These are phyloP conservation scores for Origma solitaria DNA, from an alignment of 2,113 vertebrate genomes.

Conservation along the genomic window DNA sequence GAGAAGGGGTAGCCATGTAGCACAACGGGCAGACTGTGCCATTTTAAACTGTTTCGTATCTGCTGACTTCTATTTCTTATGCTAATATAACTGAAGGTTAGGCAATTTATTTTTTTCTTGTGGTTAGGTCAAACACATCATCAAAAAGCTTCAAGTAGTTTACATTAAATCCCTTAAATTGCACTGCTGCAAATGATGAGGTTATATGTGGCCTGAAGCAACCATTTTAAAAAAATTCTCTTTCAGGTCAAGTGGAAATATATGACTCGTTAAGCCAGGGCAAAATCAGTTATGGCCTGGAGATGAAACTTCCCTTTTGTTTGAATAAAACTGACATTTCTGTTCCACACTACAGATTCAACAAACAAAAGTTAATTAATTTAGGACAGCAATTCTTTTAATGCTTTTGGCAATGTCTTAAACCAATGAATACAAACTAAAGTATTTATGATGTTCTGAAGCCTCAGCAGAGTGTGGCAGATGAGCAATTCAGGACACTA, in stretches of 20 bases:
- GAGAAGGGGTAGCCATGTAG: not conserved
- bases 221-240: not conserved
- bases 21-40: not conserved
- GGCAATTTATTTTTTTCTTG: not conserved
- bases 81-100: not conserved
- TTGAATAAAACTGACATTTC: conserved; percentile 60
- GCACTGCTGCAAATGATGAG: conserved; percentile 13
- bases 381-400: not conserved
- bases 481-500: not conserved
- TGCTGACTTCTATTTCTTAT: not conserved
- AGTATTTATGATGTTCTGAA: not conserved
- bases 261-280: conserved; percentile 38
- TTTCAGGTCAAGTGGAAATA: conserved; percentile 56
- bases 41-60: not conserved
- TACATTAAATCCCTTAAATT: conserved; percentile 39
- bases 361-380: conserved; percentile 55
- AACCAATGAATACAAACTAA: not conserved
- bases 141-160: conserved; percentile 32
- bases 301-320: conserved; percentile 56
- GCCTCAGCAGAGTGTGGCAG: not conserved
- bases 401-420: conserved; percentile 27
- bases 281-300: conserved; percentile 63
- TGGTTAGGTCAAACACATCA: conserved; percentile 1
- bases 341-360: conserved; percentile 8
- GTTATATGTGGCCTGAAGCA: conserved; percentile 31